Conservation (phyloP, 2,797 vertebrate species). For the Scolopax bukidnonensis region DNA sequence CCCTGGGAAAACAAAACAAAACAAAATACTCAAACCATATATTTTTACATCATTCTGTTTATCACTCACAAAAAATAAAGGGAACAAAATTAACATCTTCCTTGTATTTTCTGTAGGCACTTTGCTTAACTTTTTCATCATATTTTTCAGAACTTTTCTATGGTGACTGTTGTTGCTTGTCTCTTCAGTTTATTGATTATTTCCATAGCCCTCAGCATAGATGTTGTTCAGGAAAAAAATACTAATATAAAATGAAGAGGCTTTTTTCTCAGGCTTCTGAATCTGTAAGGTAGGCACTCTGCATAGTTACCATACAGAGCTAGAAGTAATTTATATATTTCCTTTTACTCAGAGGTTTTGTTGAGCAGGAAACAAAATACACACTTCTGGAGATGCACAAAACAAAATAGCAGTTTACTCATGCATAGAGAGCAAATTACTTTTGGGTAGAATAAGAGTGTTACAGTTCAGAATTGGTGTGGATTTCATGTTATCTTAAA, state of each 20-base stretch:
- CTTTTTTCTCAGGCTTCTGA: slow-evolving; percentile 20
- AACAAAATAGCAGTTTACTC: slow-evolving; percentile 65
- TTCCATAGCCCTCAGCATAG: neutral
- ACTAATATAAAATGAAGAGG: slow-evolving; percentile 1
- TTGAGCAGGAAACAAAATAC: slow-evolving; percentile 29
- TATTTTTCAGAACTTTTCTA: neutral
- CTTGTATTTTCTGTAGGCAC: neutral
- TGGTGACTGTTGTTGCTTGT: neutral
- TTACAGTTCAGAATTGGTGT: slow-evolving; percentile 46
- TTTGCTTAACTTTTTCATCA: neutral
- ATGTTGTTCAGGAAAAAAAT: neutral
- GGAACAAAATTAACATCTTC: neutral
- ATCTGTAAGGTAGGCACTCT: neutral
- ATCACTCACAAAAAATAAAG: neutral
- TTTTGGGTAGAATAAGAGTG: slow-evolving; percentile 49
- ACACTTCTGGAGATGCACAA: neutral
- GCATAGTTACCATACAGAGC: neutral
- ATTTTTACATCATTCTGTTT: neutral
- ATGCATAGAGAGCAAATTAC: slow-evolving; percentile 57
- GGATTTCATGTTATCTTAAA: slow-evolving; percentile 59
- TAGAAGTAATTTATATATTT: slow-evolving; percentile 51
- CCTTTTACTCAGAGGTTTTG: slow-evolving; percentile 57
- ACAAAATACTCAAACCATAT: neutral
- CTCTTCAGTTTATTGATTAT: neutral
- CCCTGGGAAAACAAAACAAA: neutral